Conservation (phyloP, 2,797 vertebrate species). For the Helarctos malayanus region DNA sequence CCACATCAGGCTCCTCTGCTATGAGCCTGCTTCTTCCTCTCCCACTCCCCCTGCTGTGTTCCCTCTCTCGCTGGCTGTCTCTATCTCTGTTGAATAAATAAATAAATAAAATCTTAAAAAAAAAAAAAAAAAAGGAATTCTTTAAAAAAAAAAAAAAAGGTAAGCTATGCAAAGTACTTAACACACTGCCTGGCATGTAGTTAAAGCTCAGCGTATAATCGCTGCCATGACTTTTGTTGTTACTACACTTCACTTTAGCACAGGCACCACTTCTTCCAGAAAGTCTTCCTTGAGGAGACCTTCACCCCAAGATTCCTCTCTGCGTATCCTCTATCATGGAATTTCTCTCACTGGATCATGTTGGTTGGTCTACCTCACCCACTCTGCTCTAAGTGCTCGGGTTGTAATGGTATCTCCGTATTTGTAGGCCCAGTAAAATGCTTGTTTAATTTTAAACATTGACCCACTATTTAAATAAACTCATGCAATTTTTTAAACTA, state of each 20-base stretch:
- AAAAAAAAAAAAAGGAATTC: too few species aligned
- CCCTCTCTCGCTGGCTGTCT: too few species aligned
- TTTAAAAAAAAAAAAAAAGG: neutral
- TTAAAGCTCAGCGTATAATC: slow-evolving; percentile 37
- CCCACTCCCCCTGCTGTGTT: too few species aligned
- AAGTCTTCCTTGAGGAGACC: slow-evolving; percentile 32
- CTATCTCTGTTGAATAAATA: too few species aligned
- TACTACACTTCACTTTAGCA: neutral
- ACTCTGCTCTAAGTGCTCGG: neutral
- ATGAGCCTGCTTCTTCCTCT: too few species aligned
- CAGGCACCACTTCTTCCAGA: slow-evolving; percentile 32
- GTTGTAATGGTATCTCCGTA: slow-evolving; percentile 25
- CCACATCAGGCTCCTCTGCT: too few species aligned
- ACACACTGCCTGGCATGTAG: neutral
- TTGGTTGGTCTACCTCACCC: neutral
- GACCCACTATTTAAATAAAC: slow-evolving; percentile 52
- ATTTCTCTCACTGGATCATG: neutral
- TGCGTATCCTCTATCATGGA: neutral
- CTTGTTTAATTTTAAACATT: slow-evolving; percentile 65
- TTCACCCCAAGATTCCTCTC: neutral
- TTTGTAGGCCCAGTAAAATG: slow-evolving; percentile 11
- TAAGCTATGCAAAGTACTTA: slow-evolving; percentile 34
- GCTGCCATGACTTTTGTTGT: slow-evolving; percentile 12
- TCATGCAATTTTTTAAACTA: slow-evolving; percentile 36
- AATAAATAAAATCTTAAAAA: too few species aligned